These are phyloP conservation scores for Muscina levida DNA, from an alignment of 2,888 invertebrate species.

Conservation along the genomic window DNA sequence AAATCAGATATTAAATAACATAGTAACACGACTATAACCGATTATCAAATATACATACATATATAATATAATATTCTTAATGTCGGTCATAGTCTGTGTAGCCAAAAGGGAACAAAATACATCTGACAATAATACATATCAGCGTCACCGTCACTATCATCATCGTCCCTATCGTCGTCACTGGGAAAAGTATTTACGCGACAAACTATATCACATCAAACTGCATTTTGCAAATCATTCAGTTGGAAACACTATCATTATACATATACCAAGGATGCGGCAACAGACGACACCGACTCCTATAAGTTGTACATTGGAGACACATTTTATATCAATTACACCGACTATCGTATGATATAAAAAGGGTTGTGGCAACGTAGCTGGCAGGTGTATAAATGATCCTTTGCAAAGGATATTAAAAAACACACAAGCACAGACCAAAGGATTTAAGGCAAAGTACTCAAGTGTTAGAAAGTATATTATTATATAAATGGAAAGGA, in stretches of 20 bases:
- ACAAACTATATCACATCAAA: neutral
- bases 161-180: neutral
- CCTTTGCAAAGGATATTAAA: conserved; percentile 14
- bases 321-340: conserved; percentile 44
- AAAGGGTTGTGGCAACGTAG: neutral
- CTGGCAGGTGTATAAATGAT: conserved; percentile 36
- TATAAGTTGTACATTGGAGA: neutral
- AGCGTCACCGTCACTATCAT: neutral
- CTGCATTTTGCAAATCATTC: conserved; percentile 28
- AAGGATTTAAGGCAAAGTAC: neutral
- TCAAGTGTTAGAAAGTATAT: too few relatives aligned
- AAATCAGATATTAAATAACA: too few relatives aligned
- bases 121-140: too few relatives aligned
- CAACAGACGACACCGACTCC: neutral
- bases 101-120: too few relatives aligned
- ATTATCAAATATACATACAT: too few relatives aligned
- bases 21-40: too few relatives aligned
- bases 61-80: too few relatives aligned
- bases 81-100: too few relatives aligned
- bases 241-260: conserved; percentile 27
- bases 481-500: too few relatives aligned
- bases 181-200: neutral
- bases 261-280: neutral
- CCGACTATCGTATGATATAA: too few relatives aligned
- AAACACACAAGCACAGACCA: neutral